Percentiles rank a stretch among this genome's conserved stretches.
Conservation (phyloP, 2,888 invertebrate species). For the Metallyticus violacea region DNA sequence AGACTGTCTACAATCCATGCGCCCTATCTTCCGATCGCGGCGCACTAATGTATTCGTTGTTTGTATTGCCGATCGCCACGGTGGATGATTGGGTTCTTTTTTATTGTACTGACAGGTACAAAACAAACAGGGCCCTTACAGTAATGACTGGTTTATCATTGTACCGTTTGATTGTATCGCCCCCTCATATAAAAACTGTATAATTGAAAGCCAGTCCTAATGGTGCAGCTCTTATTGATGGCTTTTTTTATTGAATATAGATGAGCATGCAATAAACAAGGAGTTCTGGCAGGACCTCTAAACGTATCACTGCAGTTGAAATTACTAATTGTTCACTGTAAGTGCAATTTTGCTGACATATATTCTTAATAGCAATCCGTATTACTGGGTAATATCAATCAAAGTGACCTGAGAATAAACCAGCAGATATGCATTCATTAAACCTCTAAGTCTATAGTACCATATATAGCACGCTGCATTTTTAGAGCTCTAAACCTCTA, state of each 20-base stretch:
- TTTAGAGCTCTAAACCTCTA: too few relatives aligned
- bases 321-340: too few relatives aligned
- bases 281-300: background rate
- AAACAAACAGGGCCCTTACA: background rate
- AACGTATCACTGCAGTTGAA: too few relatives aligned
- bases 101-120: background rate
- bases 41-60: background rate
- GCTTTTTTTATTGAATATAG: background rate
- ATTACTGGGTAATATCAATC: too few relatives aligned
- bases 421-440: too few relatives aligned
- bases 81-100: background rate
- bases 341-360: too few relatives aligned
- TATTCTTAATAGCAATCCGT: too few relatives aligned
- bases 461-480: too few relatives aligned
- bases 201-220: background rate
- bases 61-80: background rate
- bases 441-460: too few relatives aligned
- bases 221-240: background rate
- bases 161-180: background rate
- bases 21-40: background rate
- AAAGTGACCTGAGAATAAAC: too few relatives aligned
- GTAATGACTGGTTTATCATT: background rate
- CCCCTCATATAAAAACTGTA: background rate
- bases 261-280: background rate
- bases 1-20: too few relatives aligned